Evolutionary conservation across 2,888 invertebrate species (phyloP).

Genomic region (Blera fallax): DNA sequence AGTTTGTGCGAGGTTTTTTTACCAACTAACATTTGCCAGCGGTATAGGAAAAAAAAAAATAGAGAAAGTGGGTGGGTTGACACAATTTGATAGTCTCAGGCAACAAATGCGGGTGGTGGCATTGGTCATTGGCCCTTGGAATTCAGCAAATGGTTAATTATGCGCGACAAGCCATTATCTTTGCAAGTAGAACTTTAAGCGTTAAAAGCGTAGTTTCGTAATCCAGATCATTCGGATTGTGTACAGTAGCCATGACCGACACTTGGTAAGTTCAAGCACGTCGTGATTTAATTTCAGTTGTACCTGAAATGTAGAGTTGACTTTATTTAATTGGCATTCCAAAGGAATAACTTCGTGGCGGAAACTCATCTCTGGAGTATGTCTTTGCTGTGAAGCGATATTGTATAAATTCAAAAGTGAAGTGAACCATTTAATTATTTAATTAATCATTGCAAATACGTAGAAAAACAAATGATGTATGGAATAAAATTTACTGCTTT

Average conservation of each 20-base stretch:
- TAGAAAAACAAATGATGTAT: not conserved
- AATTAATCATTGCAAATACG: not conserved
- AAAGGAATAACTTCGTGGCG: not conserved
- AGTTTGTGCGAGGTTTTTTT: not conserved
- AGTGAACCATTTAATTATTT: not conserved
- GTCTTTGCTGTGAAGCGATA: not conserved
- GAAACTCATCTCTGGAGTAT: not conserved
- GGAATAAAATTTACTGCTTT: too few species aligned
- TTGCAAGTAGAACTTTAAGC: not conserved
- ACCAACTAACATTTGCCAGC: not conserved
- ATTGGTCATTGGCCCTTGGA: constrained; percentile 4
- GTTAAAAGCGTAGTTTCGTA: constrained; percentile 14
- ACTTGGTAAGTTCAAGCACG: constrained; percentile 21
- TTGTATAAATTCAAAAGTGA: not conserved
- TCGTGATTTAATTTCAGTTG: constrained; percentile 4
- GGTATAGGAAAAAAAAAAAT: not conserved
- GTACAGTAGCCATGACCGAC: not conserved
- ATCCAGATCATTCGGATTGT: constrained; percentile 4
- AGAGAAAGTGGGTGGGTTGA: constrained; percentile 19
- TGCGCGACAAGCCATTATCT: not conserved
- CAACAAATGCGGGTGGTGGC: constrained; percentile 12
- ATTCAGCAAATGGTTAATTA: not conserved
- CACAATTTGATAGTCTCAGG: not conserved
- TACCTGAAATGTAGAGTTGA: not conserved
- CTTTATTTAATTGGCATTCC: not conserved